Conservation (phyloP, 2,113 vertebrate species). For the Epinephelus lanceolatus region DNA sequence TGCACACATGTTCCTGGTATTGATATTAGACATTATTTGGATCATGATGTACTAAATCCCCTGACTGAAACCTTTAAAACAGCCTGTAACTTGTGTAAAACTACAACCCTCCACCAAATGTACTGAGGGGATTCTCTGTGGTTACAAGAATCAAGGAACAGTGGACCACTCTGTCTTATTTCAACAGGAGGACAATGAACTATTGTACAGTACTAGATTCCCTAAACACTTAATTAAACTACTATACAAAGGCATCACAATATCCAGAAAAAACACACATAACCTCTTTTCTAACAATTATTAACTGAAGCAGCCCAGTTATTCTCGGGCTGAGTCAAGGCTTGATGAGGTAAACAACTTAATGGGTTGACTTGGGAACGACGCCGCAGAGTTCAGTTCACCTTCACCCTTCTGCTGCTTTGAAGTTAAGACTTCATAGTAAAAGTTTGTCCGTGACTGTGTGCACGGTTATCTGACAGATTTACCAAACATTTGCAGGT, state of each 20-base stretch:
- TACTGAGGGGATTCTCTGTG: not conserved
- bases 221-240: conserved; percentile 43
- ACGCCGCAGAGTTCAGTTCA: not conserved
- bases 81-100: not conserved
- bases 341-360: conserved; percentile 32
- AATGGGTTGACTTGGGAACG: conserved; percentile 39
- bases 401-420: conserved; percentile 2
- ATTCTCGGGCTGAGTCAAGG: not conserved
- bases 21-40: not conserved
- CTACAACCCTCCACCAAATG: not conserved
- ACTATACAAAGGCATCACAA: conserved; percentile 2
- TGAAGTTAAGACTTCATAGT: not conserved
- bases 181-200: not conserved
- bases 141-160: not conserved
- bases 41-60: not conserved
- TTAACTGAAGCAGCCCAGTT: not conserved
- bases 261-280: not conserved
- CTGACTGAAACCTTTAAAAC: not conserved
- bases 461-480: not conserved
- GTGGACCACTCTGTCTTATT: not conserved
- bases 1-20: too few species aligned
- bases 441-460: not conserved
- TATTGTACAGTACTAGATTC: conserved; percentile 25
- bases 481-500: not conserved
- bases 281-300: conserved; percentile 5